phyloP scores from a whole-genome alignment of 2,888 invertebrate genomes.

The Gymnoscelis rufifasciata region DNA sequence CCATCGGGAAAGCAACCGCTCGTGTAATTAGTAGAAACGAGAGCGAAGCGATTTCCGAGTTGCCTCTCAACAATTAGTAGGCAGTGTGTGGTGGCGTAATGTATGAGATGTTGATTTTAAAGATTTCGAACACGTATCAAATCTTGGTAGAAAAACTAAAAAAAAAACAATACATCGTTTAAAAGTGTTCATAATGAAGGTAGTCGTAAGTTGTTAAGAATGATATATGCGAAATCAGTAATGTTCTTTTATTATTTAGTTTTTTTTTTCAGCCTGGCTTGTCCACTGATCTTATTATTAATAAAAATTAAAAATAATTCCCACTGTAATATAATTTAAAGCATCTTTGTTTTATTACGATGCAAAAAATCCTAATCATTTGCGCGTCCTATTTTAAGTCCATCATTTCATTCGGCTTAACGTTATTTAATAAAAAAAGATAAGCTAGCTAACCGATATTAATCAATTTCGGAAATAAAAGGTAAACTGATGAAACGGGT shows the following conservation, averaged over 20 bases:
- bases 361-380: no score
- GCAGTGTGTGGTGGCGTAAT: constrained; percentile 29
- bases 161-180: no score
- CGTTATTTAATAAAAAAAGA: neutral
- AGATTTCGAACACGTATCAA: no score
- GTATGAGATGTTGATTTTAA: constrained; percentile 10
- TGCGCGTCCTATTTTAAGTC: no score
- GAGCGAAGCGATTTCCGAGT: constrained; percentile 75
- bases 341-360: no score
- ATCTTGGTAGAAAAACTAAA: no score
- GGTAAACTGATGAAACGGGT: neutral
- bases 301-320: neutral
- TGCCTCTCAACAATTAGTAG: constrained; percentile 66
- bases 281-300: neutral
- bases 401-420: neutral
- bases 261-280: no score
- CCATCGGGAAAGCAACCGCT: constrained; percentile 65
- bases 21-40: constrained; percentile 73
- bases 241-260: no score
- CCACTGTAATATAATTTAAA: no score
- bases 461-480: constrained; percentile 1
- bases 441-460: neutral
- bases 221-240: no score
- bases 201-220: no score
- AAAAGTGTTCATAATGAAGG: no score